A percentile compares a stretch with the other conserved stretches of the same genome.
Conservation (phyloP, 1,140 invertebrate species). For the Euschistus heros region DNA sequence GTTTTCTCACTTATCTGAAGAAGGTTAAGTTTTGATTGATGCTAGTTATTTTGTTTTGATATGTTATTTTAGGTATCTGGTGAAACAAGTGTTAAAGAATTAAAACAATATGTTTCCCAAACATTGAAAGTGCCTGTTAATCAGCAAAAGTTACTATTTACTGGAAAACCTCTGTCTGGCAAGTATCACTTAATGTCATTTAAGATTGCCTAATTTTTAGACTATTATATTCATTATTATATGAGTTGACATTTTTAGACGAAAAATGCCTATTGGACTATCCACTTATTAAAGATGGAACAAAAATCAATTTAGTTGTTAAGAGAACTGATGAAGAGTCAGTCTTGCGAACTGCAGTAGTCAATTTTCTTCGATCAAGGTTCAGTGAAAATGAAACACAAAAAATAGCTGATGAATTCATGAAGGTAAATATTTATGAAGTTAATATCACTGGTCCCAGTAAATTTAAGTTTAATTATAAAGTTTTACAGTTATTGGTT, state of each 20-base stretch:
- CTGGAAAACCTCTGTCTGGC: constrained; percentile 30
- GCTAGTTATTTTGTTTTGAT: neutral
- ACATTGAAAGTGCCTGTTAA: constrained; percentile 30
- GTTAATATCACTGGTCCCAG: too few relatives aligned
- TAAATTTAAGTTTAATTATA: too few relatives aligned
- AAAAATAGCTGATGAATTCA: constrained; percentile 31
- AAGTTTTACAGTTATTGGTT: too few relatives aligned
- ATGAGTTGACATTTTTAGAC: constrained; percentile 25
- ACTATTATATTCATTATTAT: neutral
- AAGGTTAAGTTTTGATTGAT: too few relatives aligned
- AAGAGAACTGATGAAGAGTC: constrained; percentile 27
- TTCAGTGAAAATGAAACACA: constrained; percentile 27
- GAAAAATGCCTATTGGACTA: constrained; percentile 30
- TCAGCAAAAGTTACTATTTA: constrained; percentile 30
- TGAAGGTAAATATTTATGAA: constrained; percentile 25
- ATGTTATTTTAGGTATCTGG: constrained; percentile 28
- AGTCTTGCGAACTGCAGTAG: constrained; percentile 21
- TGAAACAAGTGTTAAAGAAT: constrained; percentile 28
- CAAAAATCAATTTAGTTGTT: constrained; percentile 30
- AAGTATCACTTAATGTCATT: neutral
- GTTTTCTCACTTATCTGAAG: neutral
- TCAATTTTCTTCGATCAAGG: constrained; percentile 28
- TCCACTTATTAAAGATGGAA: constrained; percentile 30
- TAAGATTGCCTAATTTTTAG: neutral
- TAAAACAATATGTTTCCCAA: constrained; percentile 29